Evolutionary conservation across 64 coral and sea anemone genomes (phyloP), one percentile per base, ranked within the genome.

Genomic region (Dendrophyllia cribrosa): DNA sequence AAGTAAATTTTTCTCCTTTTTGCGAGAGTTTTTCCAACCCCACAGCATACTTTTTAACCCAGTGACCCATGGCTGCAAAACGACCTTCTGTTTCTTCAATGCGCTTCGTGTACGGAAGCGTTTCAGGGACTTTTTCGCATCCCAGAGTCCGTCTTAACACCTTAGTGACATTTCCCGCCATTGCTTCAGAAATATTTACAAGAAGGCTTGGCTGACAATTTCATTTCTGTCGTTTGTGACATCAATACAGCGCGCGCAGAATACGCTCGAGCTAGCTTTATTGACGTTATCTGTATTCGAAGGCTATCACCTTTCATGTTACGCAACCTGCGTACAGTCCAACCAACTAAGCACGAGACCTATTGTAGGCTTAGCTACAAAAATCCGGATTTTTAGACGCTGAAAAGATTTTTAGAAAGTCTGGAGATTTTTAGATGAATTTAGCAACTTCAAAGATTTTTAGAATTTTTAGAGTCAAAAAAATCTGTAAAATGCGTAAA

Each of bases 11-110:
- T 67, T 84, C 80, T 51, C 80, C 80, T 67, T 67, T 84, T 11
- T 84, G 80, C 5, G 80, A 26, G 43, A 84, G 60, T 51, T 84
- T 84, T 7, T 50, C 61, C 11, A 45, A 23, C 0, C 43, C 63
- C 9, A 21, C 11, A 6, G 80, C 60, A 43, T 84, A 84, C 47
- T 84, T 84, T 51, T 66, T 45, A 24, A 67, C 62, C 44, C 17
- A 43, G 9, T 19, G 62, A 17, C 43, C 62, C 62, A 84, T 49
- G n/a, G 60, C 80, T 21, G 45, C 51, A 19, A 84, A 84, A 51
- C 63, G 80, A 21, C 13, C 46, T 67, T 84, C 80, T 23, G 80
- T 66, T 48, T 84, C 80, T 21, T 84, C 61, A 65, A 84, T 84
- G 0, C 80, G 80, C 11, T 84, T 69, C 44, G n/a, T 24, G 47